phyloP scores from a whole-genome alignment of 2,113 vertebrate genomes.

The Proteles cristata region DNA sequence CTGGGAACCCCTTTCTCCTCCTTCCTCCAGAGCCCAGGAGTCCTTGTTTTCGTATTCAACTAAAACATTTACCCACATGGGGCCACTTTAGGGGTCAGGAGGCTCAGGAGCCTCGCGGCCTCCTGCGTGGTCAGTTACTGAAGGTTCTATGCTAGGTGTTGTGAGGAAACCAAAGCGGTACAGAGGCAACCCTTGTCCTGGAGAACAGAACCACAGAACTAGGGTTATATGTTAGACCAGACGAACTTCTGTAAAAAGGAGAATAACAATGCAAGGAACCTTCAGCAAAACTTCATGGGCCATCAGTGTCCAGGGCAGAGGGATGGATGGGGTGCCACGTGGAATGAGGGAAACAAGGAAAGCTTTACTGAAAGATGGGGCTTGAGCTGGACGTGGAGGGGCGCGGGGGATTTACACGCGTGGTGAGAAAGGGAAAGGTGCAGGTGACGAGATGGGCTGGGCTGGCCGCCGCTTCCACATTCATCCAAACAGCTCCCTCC shows the following conservation, averaged over 20 bases:
- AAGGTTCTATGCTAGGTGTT: background rate
- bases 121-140: background rate
- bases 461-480: background rate
- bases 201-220: background rate
- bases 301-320: background rate
- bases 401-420: background rate
- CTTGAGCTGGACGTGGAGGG: background rate
- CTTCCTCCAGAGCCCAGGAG: background rate
- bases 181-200: background rate
- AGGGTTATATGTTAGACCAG: background rate
- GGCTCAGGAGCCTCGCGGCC: background rate
- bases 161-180: background rate
- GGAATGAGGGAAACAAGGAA: background rate
- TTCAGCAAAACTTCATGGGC: background rate
- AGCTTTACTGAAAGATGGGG: background rate
- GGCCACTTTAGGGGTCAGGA: background rate
- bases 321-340: background rate
- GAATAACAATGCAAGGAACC: background rate
- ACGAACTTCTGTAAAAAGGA: background rate
- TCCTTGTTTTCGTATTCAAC: background rate
- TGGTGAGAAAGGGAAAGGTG: background rate
- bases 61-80: background rate
- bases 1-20: background rate
- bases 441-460: background rate
- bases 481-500: background rate